phyloP scores from a whole-genome alignment of 2,888 invertebrate genomes.

The Hermodice carunculata region DNA sequence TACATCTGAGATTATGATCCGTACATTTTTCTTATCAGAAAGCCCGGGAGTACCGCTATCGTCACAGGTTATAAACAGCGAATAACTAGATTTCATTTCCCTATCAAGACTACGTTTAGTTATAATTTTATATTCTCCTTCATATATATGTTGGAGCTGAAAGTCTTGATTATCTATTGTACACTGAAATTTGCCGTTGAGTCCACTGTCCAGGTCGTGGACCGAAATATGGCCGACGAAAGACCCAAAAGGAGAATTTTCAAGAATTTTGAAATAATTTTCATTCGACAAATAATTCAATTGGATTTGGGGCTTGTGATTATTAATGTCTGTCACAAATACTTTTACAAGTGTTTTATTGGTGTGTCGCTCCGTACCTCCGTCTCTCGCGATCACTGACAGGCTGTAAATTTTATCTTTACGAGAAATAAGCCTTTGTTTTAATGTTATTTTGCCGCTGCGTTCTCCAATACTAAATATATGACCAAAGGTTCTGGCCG shows the following conservation, averaged over 20 bases:
- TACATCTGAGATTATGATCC: conserved; percentile 18
- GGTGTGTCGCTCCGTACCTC: too few species aligned
- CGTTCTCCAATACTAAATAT: conserved; percentile 12
- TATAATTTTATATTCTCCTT: conserved; percentile 12
- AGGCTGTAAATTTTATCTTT: too few species aligned
- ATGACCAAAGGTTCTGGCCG: neutral
- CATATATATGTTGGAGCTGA: conserved; percentile 4
- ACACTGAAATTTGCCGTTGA: conserved; percentile 12
- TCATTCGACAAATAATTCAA: conserved; percentile 25
- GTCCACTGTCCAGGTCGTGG: conserved; percentile 13
- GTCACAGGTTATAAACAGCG: conserved; percentile 9
- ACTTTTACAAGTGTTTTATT: too few species aligned
- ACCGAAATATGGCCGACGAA: conserved; percentile 29
- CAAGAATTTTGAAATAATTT: too few species aligned
- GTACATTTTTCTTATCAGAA: conserved; percentile 1
- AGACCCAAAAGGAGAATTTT: too few species aligned
- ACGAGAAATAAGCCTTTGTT: conserved; percentile 9
- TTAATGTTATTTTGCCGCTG: conserved; percentile 17
- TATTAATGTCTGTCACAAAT: conserved; percentile 22
- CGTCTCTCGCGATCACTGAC: too few species aligned
- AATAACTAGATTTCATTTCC: conserved; percentile 6
- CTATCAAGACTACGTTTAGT: conserved; percentile 12
- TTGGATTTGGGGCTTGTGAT: conserved; percentile 19
- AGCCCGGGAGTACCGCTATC: conserved; percentile 14
- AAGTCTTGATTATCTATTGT: conserved; percentile 6